These are phyloP conservation scores for Xyrichtys novacula DNA, from an alignment of 2,797 vertebrate species.

Conservation along the genomic window DNA sequence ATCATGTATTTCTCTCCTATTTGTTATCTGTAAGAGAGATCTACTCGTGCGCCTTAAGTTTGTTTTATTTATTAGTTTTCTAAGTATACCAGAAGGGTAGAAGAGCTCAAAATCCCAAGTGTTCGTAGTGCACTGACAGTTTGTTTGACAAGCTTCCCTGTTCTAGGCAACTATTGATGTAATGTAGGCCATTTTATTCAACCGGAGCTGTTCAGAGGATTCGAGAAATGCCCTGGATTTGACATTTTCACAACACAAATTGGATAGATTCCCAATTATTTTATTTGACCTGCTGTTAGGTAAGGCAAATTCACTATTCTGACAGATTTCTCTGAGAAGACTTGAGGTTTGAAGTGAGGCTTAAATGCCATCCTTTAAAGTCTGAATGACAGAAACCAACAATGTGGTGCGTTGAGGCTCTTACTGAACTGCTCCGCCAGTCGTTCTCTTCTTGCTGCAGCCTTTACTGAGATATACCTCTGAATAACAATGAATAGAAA, in stretches of 20 bases:
- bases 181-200: conserved; percentile 48
- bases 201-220: conserved; percentile 54
- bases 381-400: conserved; percentile 41
- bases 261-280: conserved; percentile 62
- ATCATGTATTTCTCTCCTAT: conserved; percentile 22
- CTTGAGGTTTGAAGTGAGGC: conserved; percentile 28
- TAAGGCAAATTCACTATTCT: conserved; percentile 32
- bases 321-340: conserved; percentile 31
- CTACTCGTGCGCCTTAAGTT: conserved; percentile 15
- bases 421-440: conserved; percentile 23
- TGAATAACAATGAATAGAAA: conserved; percentile 65
- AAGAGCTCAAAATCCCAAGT: conserved; percentile 34
- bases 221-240: conserved; percentile 45
- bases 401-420: conserved; percentile 40
- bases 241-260: conserved; percentile 54
- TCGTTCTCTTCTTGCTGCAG: conserved; percentile 36
- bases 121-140: conserved; percentile 55
- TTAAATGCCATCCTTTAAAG: conserved; percentile 43
- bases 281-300: conserved; percentile 37
- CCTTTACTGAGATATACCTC: conserved; percentile 40
- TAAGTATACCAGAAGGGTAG: conserved; percentile 13
- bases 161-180: conserved; percentile 41
- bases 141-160: conserved; percentile 59
- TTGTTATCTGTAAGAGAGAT: conserved; percentile 24
- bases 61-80: conserved; percentile 39